Conservation (phyloP, 2,113 vertebrate species). For the Zosterops pallidus region DNA sequence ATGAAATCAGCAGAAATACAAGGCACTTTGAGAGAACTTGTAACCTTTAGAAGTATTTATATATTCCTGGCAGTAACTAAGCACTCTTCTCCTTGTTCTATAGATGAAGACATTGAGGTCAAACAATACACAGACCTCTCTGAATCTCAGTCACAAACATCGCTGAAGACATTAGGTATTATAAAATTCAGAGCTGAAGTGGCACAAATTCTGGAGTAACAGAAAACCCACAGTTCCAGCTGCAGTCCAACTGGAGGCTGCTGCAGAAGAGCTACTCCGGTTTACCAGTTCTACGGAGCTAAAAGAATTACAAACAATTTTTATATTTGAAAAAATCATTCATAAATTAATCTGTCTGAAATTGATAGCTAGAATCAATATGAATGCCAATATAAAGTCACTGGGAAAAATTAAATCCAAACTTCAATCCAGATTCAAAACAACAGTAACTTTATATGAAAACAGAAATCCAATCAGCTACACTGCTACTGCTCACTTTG, state of each 20-base stretch:
- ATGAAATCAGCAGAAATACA: not conserved
- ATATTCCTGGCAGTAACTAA: not conserved
- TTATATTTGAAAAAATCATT: slow-evolving; percentile 2
- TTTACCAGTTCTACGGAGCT: not conserved
- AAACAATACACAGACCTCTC: not conserved
- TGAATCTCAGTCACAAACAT: not conserved
- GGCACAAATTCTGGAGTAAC: not conserved
- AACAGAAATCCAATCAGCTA: not conserved
- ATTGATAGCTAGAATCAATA: slow-evolving; percentile 18
- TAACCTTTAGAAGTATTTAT: slow-evolving; percentile 13
- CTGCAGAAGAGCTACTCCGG: not conserved
- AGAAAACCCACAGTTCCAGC: not conserved
- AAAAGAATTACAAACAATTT: not conserved
- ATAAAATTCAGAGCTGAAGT: not conserved
- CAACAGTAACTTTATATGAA: not conserved
- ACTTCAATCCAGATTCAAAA: not conserved
- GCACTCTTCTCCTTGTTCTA: not conserved
- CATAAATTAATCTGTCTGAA: slow-evolving; percentile 30
- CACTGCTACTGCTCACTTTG: not conserved
- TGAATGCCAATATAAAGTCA: not conserved
- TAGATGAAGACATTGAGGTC: not conserved
- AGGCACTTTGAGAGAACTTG: not conserved
- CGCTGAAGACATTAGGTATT: not conserved
- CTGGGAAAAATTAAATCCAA: not conserved
- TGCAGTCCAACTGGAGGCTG: not conserved